Evolutionary conservation across 2,888 invertebrate species (phyloP).

Genomic region (Nasonia oneida): DNA sequence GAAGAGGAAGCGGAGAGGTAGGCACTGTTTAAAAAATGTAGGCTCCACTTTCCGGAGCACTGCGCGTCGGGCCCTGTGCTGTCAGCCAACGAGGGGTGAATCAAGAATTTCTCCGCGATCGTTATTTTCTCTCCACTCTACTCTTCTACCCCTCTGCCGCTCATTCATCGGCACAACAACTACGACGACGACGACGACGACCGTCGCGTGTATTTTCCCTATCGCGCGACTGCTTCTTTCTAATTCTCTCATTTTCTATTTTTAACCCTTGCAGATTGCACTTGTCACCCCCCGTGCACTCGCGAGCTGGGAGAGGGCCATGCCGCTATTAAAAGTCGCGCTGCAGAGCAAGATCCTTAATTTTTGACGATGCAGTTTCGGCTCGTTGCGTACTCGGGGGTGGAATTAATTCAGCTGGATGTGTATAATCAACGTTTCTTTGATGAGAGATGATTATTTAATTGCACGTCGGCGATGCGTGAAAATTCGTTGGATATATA

Average conservation of each 20-base stretch:
- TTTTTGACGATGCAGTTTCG: constrained; percentile 29
- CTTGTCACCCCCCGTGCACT: background rate
- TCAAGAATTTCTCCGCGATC: constrained; percentile 64
- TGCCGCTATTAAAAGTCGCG: constrained; percentile 39
- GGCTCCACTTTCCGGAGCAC: constrained; percentile 48
- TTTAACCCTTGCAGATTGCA: constrained; percentile 53
- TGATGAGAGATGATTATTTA: too few relatives aligned
- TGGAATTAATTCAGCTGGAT: background rate
- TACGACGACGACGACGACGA: background rate
- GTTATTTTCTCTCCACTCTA: constrained; percentile 62
- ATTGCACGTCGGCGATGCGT: too few relatives aligned
- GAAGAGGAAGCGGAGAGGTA: constrained; percentile 61
- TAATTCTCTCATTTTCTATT: constrained; percentile 50
- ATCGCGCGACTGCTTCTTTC: constrained; percentile 11
- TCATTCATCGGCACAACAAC: constrained; percentile 37
- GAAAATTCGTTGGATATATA: too few relatives aligned
- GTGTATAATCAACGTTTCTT: background rate
- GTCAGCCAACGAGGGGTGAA: constrained; percentile 42
- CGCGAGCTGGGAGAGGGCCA: too few relatives aligned
- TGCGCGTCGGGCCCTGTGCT: constrained; percentile 9
- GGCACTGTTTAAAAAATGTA: constrained; percentile 68
- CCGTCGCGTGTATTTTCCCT: constrained; percentile 30
- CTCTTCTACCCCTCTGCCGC: background rate
- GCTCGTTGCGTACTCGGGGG: background rate
- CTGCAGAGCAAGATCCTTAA: constrained; percentile 29